Evolutionary conservation across 2,113 vertebrate species (phyloP).

Genomic region (Muntiacus muntjak): DNA sequence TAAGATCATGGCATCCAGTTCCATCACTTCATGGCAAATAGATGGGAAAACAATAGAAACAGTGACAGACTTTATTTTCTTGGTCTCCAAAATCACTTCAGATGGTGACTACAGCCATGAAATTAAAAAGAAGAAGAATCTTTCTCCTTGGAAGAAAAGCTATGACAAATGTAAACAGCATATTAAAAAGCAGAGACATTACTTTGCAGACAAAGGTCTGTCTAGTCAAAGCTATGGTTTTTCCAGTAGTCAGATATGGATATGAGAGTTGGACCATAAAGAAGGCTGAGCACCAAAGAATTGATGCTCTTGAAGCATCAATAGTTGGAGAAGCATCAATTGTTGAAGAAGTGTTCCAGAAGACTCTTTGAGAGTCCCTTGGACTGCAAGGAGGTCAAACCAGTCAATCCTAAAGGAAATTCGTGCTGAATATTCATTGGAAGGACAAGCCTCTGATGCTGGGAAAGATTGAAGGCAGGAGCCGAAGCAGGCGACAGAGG

Average conservation of each 20-base stretch:
- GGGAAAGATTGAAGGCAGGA: background rate
- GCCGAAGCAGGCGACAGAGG: fast-evolving
- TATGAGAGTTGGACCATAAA: background rate
- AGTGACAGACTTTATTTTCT: background rate
- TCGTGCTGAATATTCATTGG: background rate
- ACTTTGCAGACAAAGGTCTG: background rate
- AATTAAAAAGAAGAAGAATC: fast-evolving
- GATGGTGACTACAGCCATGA: background rate
- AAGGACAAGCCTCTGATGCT: background rate
- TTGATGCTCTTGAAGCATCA: background rate
- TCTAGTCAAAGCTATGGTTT: background rate
- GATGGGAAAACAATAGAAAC: background rate
- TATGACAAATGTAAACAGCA: background rate
- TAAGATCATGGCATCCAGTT: background rate
- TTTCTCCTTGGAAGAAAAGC: background rate
- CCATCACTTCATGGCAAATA: background rate
- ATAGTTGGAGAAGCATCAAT: background rate
- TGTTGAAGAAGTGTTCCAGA: background rate
- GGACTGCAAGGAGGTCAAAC: background rate
- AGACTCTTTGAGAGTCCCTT: background rate
- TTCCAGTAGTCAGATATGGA: background rate
- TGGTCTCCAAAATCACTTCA: background rate
- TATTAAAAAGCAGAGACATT: background rate
- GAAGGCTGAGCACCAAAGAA: background rate
- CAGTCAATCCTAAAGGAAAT: background rate